These are phyloP conservation scores for Cathartes aura DNA, from an alignment of 2,113 vertebrate species.

Conservation along the genomic window DNA sequence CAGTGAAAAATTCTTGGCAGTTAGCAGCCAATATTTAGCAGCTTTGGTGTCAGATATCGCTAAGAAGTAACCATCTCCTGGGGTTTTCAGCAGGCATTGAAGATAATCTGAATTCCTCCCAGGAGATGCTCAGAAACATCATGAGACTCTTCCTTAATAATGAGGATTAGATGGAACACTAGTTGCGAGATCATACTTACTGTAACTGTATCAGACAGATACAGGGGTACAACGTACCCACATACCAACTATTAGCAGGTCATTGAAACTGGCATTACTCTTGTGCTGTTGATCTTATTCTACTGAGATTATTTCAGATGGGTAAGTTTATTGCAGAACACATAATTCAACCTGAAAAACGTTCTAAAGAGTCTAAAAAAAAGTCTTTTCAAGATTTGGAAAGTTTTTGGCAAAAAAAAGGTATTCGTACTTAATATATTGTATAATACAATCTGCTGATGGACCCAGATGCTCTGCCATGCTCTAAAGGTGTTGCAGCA, in stretches of 20 bases:
- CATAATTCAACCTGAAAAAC: neutral
- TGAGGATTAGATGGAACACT: neutral
- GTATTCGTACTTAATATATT: neutral
- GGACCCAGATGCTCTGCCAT: neutral
- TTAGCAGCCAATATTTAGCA: neutral
- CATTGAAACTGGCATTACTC: neutral
- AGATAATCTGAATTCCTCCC: neutral
- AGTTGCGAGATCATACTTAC: neutral
- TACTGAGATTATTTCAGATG: neutral
- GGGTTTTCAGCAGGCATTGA: neutral
- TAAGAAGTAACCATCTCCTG: neutral
- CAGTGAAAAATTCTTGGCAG: neutral
- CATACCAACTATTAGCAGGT: neutral
- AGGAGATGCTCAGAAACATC: neutral
- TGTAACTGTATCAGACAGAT: neutral
- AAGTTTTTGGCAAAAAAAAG: neutral
- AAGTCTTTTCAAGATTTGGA: neutral
- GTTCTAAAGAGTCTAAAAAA: neutral
- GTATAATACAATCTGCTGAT: fast-evolving
- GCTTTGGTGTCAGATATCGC: neutral
- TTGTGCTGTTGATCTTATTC: neutral
- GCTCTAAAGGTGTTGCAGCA: neutral
- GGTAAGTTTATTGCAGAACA: neutral
- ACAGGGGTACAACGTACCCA: neutral
- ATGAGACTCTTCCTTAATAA: neutral